Evolutionary conservation across 2,113 vertebrate species (phyloP).

Genomic region (Lathamus discolor): DNA sequence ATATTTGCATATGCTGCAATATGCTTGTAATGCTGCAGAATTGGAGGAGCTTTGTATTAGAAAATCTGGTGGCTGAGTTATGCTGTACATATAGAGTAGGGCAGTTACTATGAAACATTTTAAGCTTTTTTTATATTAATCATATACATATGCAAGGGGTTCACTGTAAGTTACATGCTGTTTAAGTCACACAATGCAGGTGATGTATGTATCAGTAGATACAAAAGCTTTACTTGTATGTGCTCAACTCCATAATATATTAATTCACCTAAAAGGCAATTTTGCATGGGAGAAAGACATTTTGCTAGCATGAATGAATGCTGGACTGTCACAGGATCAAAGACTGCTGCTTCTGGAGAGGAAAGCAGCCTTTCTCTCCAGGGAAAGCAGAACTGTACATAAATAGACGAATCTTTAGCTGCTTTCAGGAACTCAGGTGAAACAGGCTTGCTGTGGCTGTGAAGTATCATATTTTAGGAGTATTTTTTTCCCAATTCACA

Average conservation of each 20-base stretch:
- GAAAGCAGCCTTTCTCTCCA: conserved; percentile 6
- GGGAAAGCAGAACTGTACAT: conserved; percentile 31
- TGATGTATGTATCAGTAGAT: not conserved
- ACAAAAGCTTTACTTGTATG: not conserved
- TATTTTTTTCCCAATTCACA: not conserved
- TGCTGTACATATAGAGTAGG: not conserved
- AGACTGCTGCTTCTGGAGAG: not conserved
- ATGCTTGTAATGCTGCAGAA: not conserved
- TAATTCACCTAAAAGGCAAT: not conserved
- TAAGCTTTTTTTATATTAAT: not conserved
- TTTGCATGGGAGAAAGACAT: not conserved
- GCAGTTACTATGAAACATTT: not conserved
- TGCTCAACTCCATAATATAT: not conserved
- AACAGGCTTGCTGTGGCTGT: not conserved
- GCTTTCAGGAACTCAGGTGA: conserved; percentile 28
- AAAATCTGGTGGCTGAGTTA: not conserved
- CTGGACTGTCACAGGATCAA: not conserved
- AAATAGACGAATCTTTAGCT: conserved; percentile 41
- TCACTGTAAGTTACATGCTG: not conserved
- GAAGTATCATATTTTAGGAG: not conserved
- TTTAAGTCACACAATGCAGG: not conserved
- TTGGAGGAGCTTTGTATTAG: not conserved
- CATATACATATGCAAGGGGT: not conserved
- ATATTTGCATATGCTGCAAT: not conserved
- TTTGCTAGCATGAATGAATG: not conserved